Percentiles rank a stretch among this genome's conserved stretches.
Conservation (phyloP, 2,888 invertebrate species). For the Hetaerina titia region DNA sequence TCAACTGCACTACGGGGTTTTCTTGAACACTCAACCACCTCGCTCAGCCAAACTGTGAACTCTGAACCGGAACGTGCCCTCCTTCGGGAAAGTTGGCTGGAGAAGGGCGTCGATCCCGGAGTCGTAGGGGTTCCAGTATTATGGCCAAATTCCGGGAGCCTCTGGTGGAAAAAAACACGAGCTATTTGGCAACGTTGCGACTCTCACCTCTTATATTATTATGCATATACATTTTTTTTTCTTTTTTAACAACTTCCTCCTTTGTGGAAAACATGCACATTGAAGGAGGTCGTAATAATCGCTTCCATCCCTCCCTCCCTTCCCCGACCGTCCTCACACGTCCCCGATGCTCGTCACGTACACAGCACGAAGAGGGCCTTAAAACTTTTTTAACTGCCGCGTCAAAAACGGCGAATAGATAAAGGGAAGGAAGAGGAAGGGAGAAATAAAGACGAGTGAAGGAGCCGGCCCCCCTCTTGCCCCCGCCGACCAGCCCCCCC, state of each 20-base stretch:
- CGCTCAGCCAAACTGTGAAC: too few species aligned
- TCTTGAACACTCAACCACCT: too few species aligned
- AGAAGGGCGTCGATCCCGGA: background rate
- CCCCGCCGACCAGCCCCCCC: background rate
- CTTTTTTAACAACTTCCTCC: slow-evolving; percentile 35
- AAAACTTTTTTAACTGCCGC: background rate
- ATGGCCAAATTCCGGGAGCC: background rate
- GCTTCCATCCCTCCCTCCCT: background rate
- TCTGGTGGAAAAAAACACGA: background rate
- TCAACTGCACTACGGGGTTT: too few species aligned
- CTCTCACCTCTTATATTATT: background rate
- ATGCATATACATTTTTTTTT: background rate
- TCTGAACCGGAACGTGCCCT: too few species aligned
- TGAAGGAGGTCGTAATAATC: background rate
- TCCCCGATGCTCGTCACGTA: background rate
- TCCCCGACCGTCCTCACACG: background rate
- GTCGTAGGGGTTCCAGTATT: background rate
- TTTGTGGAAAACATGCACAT: background rate
- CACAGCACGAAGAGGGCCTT: background rate
- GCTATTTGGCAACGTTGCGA: background rate
- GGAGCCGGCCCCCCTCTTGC: background rate
- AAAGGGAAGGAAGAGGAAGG: background rate
- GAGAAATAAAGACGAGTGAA: background rate
- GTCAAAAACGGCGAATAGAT: background rate
- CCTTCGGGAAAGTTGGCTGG: background rate